phyloP scores from a whole-genome alignment of 2,797 vertebrate species.

The Mormyrus hasselquistii region DNA sequence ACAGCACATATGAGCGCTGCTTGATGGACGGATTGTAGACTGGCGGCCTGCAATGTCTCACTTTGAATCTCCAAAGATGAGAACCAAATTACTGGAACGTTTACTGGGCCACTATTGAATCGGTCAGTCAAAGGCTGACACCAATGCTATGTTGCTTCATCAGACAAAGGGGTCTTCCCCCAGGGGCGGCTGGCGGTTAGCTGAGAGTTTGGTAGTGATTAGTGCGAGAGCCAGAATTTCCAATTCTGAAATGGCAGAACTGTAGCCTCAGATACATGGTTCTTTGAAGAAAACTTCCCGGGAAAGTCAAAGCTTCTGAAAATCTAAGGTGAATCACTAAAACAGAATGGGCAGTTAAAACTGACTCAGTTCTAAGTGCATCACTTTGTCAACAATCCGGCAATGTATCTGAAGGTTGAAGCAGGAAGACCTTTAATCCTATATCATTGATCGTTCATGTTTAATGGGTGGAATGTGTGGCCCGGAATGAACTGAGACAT shows the following conservation, averaged over 20 bases:
- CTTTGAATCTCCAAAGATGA: background rate
- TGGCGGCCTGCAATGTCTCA: background rate
- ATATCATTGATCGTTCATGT: background rate
- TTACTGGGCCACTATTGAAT: background rate
- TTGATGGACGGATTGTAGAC: background rate
- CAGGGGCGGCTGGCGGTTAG: background rate
- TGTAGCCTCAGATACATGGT: background rate
- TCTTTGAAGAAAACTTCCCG: background rate
- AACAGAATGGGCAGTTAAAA: background rate
- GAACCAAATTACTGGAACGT: background rate
- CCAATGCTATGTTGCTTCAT: background rate
- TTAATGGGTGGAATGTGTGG: background rate
- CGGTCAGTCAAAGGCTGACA: background rate
- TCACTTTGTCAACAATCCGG: background rate
- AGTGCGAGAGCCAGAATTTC: background rate
- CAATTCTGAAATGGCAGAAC: background rate
- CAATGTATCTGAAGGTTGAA: background rate
- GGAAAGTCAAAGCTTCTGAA: background rate
- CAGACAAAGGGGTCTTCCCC: background rate
- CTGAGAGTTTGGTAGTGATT: background rate
- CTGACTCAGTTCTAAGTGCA: background rate
- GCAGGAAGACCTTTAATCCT: background rate
- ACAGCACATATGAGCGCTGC: background rate
- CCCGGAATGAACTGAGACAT: background rate
- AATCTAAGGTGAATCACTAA: background rate